These are phyloP conservation scores for Ophraella communa DNA, from an alignment of 2,888 invertebrate genomes.

Conservation along the genomic window DNA sequence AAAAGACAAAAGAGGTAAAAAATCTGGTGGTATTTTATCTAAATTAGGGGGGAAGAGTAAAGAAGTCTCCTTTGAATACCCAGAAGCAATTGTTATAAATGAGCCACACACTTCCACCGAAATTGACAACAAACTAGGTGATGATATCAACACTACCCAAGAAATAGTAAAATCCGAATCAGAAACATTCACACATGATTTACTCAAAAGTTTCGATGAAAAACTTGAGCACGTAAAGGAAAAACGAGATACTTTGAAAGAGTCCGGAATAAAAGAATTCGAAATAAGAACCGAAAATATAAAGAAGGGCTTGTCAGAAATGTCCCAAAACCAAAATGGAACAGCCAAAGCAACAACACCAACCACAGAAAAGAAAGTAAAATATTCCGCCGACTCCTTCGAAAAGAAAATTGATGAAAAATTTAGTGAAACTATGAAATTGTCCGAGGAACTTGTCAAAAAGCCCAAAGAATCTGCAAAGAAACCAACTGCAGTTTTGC, in stretches of 20 bases:
- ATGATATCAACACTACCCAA: neutral
- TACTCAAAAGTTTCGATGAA: conserved; percentile 43
- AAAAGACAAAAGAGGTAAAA: conserved; percentile 34
- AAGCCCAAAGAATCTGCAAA: conserved; percentile 30
- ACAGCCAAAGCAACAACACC: conserved; percentile 33
- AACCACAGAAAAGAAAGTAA: conserved; percentile 22
- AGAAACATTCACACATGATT: conserved; percentile 40
- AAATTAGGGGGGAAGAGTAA: conserved; percentile 36
- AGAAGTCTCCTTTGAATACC: conserved; percentile 19
- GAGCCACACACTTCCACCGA: neutral
- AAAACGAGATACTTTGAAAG: conserved; percentile 1
- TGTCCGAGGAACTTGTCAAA: conserved; percentile 39
- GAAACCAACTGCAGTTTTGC: conserved; percentile 9
- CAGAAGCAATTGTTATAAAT: conserved; percentile 7
- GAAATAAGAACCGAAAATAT: conserved; percentile 27
- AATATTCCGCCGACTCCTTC: conserved; percentile 32
- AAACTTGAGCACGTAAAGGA: conserved; percentile 42
- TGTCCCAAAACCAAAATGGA: conserved; percentile 1
- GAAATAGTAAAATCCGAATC: conserved; percentile 17
- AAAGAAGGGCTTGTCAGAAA: conserved; percentile 19
- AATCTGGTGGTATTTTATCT: conserved; percentile 35
- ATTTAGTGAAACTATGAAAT: conserved; percentile 40
- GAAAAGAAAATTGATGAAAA: conserved; percentile 48
- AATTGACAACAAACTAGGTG: neutral
- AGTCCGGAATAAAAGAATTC: conserved; percentile 9